A percentile compares a stretch with the other conserved stretches of the same genome.
These are phyloP conservation scores for Gobio gobio DNA, from an alignment of 2,113 vertebrate genomes.

Conservation along the genomic window DNA sequence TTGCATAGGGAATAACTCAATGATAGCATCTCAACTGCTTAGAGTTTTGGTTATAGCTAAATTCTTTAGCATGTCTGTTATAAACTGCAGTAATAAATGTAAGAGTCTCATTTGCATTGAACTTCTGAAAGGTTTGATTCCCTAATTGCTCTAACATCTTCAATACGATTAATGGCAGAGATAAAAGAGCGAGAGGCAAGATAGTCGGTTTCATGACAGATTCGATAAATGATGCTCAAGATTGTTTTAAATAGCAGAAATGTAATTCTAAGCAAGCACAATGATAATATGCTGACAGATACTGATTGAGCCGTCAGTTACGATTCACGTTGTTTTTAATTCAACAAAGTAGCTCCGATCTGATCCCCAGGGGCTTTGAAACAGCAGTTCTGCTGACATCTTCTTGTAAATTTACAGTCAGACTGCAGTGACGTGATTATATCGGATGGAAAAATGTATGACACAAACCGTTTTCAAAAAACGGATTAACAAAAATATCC, in stretches of 20 bases:
- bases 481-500: not conserved
- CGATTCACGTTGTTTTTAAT: conserved; percentile 37
- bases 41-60: not conserved
- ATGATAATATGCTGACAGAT: conserved; percentile 41
- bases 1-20: not conserved
- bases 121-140: not conserved
- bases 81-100: not conserved
- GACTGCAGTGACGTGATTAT: not conserved
- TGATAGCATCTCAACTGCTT: not conserved
- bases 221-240: conserved; percentile 3
- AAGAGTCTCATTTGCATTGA: not conserved
- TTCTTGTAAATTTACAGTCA: conserved; percentile 19
- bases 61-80: not conserved
- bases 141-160: not conserved
- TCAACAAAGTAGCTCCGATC: conserved; percentile 32
- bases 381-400: conserved; percentile 15
- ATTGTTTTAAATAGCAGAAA: not conserved
- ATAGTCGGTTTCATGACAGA: not conserved
- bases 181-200: not conserved
- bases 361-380: conserved; percentile 20
- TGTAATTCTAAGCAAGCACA: not conserved
- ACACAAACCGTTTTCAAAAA: not conserved
- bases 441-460: conserved; percentile 10
- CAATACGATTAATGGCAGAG: not conserved
- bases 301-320: conserved; percentile 45